Evolutionary conservation across 92 coral and sea anemone species (phyloP).

Genomic region (Paramuricea clavata): DNA sequence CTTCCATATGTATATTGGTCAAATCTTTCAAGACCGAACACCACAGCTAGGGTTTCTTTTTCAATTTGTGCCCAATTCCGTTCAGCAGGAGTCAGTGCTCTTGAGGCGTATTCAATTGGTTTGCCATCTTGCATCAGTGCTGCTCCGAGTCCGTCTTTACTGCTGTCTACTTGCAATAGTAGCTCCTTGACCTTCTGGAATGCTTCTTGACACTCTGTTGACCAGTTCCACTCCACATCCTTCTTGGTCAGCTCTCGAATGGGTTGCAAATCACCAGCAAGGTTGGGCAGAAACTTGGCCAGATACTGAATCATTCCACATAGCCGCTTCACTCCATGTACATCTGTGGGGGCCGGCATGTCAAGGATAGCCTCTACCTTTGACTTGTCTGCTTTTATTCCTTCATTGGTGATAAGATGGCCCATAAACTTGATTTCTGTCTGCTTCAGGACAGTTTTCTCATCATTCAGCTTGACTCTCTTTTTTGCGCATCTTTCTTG

Average conservation of each 20-base stretch:
- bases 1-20: slow-evolving; percentile 70
- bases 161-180: slow-evolving; percentile 66
- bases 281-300: slow-evolving; percentile 63
- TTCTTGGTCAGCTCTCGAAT: slow-evolving; percentile 62
- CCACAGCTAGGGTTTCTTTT: slow-evolving; percentile 60
- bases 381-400: slow-evolving; percentile 51
- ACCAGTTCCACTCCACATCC: slow-evolving; percentile 58
- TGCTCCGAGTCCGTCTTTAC: slow-evolving; percentile 68
- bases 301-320: slow-evolving; percentile 73
- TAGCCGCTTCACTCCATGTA: slow-evolving; percentile 58
- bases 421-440: slow-evolving; percentile 42
- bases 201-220: slow-evolving; percentile 57
- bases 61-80: slow-evolving; percentile 69
- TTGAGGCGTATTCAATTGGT: slow-evolving; percentile 65
- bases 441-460: slow-evolving; percentile 43
- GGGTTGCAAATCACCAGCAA: slow-evolving; percentile 62
- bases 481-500: slow-evolving; percentile 4
- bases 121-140: slow-evolving; percentile 63
- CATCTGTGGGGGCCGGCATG: slow-evolving; percentile 73
- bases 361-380: slow-evolving; percentile 60
- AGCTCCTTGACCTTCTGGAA: slow-evolving; percentile 43
- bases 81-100: slow-evolving; percentile 63
- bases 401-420: slow-evolving; percentile 58
- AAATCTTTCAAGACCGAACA: slow-evolving; percentile 64
- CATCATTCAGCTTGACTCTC: slow-evolving; percentile 31